Conservation (phyloP, 2,113 vertebrate species). For the Dascyllus trimaculatus region DNA sequence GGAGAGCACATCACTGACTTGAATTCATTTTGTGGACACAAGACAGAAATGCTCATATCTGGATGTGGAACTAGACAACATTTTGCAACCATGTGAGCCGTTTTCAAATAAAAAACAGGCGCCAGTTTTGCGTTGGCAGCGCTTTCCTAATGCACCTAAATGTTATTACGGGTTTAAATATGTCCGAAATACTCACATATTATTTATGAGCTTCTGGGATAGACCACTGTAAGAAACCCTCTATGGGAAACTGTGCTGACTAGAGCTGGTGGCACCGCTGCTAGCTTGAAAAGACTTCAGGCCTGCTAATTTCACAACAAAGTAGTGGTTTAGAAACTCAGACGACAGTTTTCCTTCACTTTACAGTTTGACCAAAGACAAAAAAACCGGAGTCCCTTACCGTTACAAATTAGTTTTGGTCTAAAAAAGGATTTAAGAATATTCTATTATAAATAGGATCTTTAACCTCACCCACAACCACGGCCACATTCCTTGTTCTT, state of each 20-base stretch:
- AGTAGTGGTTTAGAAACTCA: slow-evolving; percentile 13
- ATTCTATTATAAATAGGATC: slow-evolving; percentile 24
- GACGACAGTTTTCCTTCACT: slow-evolving; percentile 19
- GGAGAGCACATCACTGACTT: too few species aligned
- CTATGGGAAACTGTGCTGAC: neutral
- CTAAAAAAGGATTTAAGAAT: neutral
- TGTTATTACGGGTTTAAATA: neutral
- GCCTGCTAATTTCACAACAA: neutral
- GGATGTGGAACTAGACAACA: too few species aligned
- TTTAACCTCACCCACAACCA: slow-evolving; percentile 24
- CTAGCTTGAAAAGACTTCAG: neutral
- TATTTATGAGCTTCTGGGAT: neutral
- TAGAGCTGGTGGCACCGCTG: neutral
- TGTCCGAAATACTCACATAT: slow-evolving; percentile 30
- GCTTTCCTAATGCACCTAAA: accelerated
- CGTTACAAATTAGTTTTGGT: slow-evolving; percentile 9
- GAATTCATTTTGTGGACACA: too few species aligned
- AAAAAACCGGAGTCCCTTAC: neutral
- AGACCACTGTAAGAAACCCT: slow-evolving; percentile 9
- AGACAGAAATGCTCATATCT: too few species aligned
- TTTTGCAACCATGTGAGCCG: too few species aligned
- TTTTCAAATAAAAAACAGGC: too few species aligned
- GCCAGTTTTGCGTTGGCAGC: neutral
- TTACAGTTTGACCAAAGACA: slow-evolving; percentile 1
- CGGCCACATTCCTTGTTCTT: slow-evolving; percentile 53